Evolutionary conservation across 2,888 invertebrate species (phyloP), one percentile per base, ranked within the genome.

Genomic region (Balanococcus diminutus): DNA sequence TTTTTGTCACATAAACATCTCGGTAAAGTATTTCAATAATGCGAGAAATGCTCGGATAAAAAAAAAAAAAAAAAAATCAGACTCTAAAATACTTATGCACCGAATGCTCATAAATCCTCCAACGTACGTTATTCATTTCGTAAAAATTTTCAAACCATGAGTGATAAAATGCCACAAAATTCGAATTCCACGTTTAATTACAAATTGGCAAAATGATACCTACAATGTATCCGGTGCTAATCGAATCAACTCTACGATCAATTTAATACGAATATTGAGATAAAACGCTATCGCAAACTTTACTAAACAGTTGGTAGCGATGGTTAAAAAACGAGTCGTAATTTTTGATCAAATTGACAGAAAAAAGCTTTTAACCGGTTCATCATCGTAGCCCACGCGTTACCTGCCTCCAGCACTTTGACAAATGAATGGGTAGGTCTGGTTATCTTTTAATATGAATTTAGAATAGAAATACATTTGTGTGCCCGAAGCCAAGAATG

Each of bases 341-440:
- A 67, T 67, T 28, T n/a, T 67, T 28, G 9, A 67, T 67, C 61
- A 28, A 67, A 67, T 67, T 67, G 22, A 67, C 61, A 67, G 61
- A 67, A 67, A 67, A 25, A 28, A 67, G 61, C 28, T 67, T 67
- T 67, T 25, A 67, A 67, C 61, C 61, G 61, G 61, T 67, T 67
- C 28, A 67, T 67, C 61, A 28, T 1, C 2, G 14, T 46, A 67
- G 61, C 61, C 61, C 61, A 67, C 61, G 61, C 61, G 28, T 67
- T 28, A 67, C 61, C 3, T 2, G 61, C 61, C 61, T 67, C 61
- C 28, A 67, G 61, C 61, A 25, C 8, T 28, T n/a, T 67, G 28
- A 25, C 11, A 28, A 67, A 28, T 28, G 25, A 25, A 67, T 51
- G 51, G 51, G 51, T 19, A 19, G 0, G 0, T 4, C 8, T 6